Conservation (phyloP, 2,888 invertebrate species). For the Hyposoter dolosus region DNA sequence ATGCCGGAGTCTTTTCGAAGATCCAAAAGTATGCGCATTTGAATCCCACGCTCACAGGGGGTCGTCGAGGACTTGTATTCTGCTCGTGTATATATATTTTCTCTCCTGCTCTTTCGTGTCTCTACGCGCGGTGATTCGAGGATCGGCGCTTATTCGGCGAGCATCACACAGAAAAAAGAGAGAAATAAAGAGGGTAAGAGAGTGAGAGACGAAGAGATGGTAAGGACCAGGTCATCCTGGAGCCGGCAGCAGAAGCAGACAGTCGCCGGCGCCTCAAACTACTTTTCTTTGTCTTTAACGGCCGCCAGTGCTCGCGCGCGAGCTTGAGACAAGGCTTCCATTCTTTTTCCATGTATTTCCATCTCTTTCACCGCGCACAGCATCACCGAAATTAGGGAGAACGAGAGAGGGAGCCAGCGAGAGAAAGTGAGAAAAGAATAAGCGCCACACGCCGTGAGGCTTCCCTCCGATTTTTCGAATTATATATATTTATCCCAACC, state of each 20-base stretch:
- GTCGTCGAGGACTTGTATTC: conserved; percentile 65
- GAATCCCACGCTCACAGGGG: conserved; percentile 74
- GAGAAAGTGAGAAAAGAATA: conserved; percentile 11
- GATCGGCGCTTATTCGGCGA: conserved; percentile 59
- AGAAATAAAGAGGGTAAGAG: conserved; percentile 11
- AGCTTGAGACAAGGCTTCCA: conserved; percentile 56
- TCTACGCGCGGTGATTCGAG: conserved; percentile 55
- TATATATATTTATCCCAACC: conserved; percentile 37
- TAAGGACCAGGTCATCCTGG: conserved; percentile 60
- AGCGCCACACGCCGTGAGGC: conserved; percentile 57
- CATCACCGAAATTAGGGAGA: conserved; percentile 30
- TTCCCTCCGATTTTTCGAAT: conserved; percentile 50
- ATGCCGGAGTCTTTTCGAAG: conserved; percentile 52
- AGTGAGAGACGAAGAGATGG: conserved; percentile 16
- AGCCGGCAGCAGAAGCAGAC: conserved; percentile 71
- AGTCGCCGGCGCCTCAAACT: conserved; percentile 77
- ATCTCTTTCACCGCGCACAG: conserved; percentile 13
- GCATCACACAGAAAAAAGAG: conserved; percentile 38
- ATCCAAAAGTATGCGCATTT: conserved; percentile 54
- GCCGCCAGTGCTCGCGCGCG: conserved; percentile 64
- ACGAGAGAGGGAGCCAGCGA: neutral
- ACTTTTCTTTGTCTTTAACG: conserved; percentile 77
- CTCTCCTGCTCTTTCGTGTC: conserved; percentile 24
- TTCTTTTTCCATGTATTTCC: conserved; percentile 59
- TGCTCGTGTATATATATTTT: conserved; percentile 31